These are phyloP conservation scores for Sepiola atlantica DNA, from an alignment of 2,888 invertebrate species.

Conservation along the genomic window DNA sequence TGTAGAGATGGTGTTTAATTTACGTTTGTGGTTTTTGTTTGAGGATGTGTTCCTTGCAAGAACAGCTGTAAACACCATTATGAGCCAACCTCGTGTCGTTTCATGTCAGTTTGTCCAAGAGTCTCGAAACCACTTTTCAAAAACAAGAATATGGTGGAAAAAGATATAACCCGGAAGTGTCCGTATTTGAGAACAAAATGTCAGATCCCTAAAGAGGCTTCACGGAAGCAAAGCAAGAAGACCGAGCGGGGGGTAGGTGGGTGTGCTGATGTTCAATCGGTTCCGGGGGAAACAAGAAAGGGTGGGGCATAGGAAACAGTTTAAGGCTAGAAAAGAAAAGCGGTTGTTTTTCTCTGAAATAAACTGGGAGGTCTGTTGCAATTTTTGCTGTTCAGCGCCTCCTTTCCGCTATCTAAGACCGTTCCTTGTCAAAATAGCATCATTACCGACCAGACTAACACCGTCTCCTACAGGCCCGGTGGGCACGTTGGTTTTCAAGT, in stretches of 20 bases:
- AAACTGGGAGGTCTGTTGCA: not conserved
- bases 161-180: conserved; percentile 32
- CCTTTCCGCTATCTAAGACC: not conserved
- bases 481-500: not conserved
- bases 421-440: not conserved
- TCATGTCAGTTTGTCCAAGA: not conserved
- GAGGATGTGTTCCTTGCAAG: not conserved
- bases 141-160: not conserved
- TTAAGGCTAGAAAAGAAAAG: too few relatives aligned
- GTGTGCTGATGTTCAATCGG: not conserved
- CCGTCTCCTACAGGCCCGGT: not conserved
- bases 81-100: not conserved
- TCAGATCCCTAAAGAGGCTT: conserved; percentile 15
- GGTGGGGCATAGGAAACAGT: too few relatives aligned
- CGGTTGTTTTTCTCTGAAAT: not conserved
- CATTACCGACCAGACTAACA: not conserved
- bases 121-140: conserved; percentile 14
- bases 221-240: conserved; percentile 1
- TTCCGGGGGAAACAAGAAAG: not conserved
- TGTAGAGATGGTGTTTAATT: not conserved
- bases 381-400: not conserved
- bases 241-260: not conserved
- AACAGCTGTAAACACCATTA: not conserved
- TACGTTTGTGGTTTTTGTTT: not conserved
- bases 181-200: not conserved